Evolutionary conservation across 2,797 vertebrate species (phyloP).

Genomic region (Thunnus albacares): DNA sequence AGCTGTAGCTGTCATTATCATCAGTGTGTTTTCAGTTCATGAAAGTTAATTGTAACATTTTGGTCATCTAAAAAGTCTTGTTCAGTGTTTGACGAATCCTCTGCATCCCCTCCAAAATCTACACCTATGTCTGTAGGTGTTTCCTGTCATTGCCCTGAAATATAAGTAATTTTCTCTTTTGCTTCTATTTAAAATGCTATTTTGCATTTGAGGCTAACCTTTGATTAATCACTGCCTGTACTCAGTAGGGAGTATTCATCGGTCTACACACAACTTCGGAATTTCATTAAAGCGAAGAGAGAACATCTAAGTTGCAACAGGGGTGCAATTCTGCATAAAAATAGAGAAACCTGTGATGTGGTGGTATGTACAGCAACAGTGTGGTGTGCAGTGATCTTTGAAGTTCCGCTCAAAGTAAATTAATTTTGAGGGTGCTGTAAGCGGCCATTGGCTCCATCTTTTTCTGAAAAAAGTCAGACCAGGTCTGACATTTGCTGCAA

Average conservation of each 20-base stretch:
- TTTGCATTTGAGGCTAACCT: constrained; percentile 4
- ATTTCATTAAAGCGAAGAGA: constrained; percentile 13
- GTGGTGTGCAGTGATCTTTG: constrained; percentile 41
- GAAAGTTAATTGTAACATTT: too few relatives aligned
- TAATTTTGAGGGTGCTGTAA: constrained; percentile 30
- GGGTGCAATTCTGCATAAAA: constrained; percentile 43
- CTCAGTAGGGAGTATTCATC: neutral
- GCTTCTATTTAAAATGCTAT: constrained; percentile 16
- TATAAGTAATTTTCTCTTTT: constrained; percentile 8
- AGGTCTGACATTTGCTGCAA: constrained; percentile 27
- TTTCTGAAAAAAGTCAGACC: constrained; percentile 21
- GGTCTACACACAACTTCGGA: neutral
- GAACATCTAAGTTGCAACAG: neutral
- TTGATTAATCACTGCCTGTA: constrained; percentile 33
- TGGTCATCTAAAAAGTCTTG: too few relatives aligned
- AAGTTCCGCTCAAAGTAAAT: constrained; percentile 44
- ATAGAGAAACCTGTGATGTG: constrained; percentile 38
- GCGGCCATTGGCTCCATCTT: constrained; percentile 17
- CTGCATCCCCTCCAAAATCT: too few relatives aligned
- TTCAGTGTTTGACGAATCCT: too few relatives aligned
- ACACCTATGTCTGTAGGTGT: too few relatives aligned
- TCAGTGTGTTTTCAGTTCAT: too few relatives aligned
- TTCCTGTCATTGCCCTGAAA: neutral
- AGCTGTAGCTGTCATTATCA: too few relatives aligned
- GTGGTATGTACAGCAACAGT: constrained; percentile 15